Percentiles rank a stretch among this genome's conserved stretches.
Conservation (phyloP, 2,113 vertebrate species). For the Pseudolaguvia tuberculata region DNA sequence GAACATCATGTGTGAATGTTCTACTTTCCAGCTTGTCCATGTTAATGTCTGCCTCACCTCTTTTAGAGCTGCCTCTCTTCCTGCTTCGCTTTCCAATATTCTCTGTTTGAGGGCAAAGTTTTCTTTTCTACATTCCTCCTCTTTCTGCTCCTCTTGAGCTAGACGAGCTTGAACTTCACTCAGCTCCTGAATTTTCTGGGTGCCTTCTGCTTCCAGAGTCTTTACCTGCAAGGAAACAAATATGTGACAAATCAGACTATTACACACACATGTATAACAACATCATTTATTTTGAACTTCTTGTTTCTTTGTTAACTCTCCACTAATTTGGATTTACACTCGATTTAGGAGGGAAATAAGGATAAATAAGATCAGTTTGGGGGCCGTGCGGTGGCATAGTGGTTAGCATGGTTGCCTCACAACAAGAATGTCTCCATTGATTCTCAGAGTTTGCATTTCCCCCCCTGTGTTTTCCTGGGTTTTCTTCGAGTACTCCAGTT, state of each 20-base stretch:
- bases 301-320: background rate
- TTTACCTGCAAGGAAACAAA: conserved; percentile 65
- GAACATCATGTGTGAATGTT: conserved; percentile 7
- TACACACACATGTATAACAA: background rate
- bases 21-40: background rate
- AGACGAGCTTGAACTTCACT: conserved; percentile 64
- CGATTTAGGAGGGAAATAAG: background rate
- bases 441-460: no score
- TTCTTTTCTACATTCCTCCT: conserved; percentile 62
- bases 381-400: no score
- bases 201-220: conserved; percentile 65
- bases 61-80: conserved; percentile 62
- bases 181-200: conserved; percentile 63
- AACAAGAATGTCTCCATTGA: no score
- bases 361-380: no score
- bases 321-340: background rate
- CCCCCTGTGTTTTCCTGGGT: no score
- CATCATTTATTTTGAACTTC: background rate
- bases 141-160: conserved; percentile 61
- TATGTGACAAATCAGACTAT: background rate
- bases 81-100: conserved; percentile 63
- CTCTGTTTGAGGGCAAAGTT: conserved; percentile 61
- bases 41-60: conserved; percentile 63
- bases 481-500: no score
- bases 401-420: no score